Evolutionary conservation across 1,140 invertebrate species (phyloP), one percentile per base, ranked within the genome.

Genomic region (Drosophila murphyi): DNA sequence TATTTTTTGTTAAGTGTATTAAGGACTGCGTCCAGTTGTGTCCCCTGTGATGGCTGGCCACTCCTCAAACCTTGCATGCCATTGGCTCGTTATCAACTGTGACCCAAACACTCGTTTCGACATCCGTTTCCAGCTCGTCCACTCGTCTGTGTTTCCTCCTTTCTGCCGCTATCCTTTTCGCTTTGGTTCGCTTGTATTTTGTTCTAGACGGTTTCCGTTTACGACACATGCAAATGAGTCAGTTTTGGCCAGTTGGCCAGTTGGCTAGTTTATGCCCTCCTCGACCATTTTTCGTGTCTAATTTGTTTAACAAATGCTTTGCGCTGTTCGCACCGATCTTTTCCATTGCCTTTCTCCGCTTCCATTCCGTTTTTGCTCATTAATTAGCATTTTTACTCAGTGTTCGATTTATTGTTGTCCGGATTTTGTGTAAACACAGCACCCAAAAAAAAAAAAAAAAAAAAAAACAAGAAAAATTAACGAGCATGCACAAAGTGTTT

Each of bases 241-340:
- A 75, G 76, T 54, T 43, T 43, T 64, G 37, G 20, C 37, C 47
- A 45, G 3, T 10, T 20, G 20, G 8, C 43, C 29, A 50, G 7
- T 35, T 43, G 10, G 10, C 45, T 48, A 20, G 20, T 20, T 20
- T 20, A 20, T 20, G 20, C 12, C 32, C 10, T 34, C 6, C 34
- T 20, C 20, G 1, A 3, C 28, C 37, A 2, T 4, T 6, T 41
- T 37, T 29, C 35, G 8, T 5, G 39, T 45, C 63, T 68, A 88
- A 87, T 87, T 87, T 88, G 83, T 72, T 88, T 75, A 82, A 76
- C 79, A 87, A 86, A 86, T 82, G 78, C 78, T 70, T 62, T 39
- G 51, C 37, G 65, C 56, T 51, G 56, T 61, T 59, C 52, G 20
- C 52, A 28, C 52, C 4, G 29, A 7, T n/a, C 41, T 31, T 63